Conservation (phyloP, 1,140 invertebrate genomes). For the Hyposmocoma kahamanoa region DNA sequence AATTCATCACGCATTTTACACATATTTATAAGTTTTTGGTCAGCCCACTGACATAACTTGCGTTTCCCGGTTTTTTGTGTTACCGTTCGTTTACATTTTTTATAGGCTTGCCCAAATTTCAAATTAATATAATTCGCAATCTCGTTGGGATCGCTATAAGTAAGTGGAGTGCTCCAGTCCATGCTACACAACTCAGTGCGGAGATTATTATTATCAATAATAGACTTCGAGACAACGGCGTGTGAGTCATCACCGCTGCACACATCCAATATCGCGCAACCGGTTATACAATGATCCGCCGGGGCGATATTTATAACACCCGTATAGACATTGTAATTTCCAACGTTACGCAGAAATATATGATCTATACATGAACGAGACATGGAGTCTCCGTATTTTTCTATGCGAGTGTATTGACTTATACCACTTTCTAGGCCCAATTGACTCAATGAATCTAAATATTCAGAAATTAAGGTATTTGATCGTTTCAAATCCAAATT, state of each 20-base stretch:
- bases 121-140: background rate
- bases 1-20: conserved; percentile 1
- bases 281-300: conserved; percentile 9
- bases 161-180: background rate
- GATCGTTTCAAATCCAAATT: background rate
- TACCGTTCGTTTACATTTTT: background rate
- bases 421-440: background rate
- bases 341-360: background rate
- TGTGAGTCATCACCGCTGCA: background rate
- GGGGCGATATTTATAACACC: background rate
- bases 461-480: background rate
- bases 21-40: background rate
- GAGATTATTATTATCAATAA: conserved; percentile 3
- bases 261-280: background rate
- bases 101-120: background rate
- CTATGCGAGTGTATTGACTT: conserved; percentile 2
- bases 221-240: background rate
- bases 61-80: background rate
- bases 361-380: conserved; percentile 6
- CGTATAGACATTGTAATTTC: background rate
- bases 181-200: background rate
- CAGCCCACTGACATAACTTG: background rate
- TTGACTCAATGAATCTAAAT: background rate
- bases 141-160: background rate
- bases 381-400: background rate